phyloP scores from a whole-genome alignment of 2,113 vertebrate species.

The Lonchura striata region DNA sequence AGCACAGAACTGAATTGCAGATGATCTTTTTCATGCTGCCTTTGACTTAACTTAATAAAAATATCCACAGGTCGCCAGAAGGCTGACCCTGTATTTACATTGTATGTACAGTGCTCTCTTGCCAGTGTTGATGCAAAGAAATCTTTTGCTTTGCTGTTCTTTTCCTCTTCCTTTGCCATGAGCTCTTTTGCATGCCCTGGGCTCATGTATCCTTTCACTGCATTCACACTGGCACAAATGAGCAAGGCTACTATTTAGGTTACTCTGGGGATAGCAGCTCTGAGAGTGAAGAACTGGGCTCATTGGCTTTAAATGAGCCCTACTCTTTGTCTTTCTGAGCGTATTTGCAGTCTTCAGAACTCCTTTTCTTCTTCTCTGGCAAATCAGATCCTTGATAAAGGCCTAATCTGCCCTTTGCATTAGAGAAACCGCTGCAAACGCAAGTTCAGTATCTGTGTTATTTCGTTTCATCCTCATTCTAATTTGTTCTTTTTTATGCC shows the following conservation, averaged over 20 bases:
- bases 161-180: background rate
- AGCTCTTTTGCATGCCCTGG: background rate
- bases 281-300: background rate
- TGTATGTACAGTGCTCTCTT: background rate
- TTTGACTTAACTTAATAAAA: background rate
- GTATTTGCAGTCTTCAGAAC: background rate
- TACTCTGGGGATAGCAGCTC: background rate
- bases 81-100: background rate
- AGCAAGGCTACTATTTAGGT: background rate
- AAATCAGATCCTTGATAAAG: slow-evolving; percentile 31
- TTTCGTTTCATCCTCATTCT: slow-evolving; percentile 13
- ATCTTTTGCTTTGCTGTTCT: background rate
- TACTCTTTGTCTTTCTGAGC: background rate
- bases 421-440: background rate
- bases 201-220: background rate
- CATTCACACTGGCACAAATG: background rate
- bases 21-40: background rate
- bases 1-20: background rate
- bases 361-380: slow-evolving; percentile 8
- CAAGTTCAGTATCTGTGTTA: slow-evolving; percentile 27
- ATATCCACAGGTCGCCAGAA: background rate
- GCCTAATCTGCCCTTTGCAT: background rate
- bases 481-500: slow-evolving; percentile 52
- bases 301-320: background rate
- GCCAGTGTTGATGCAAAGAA: background rate